Evolutionary conservation across 30 jellyfish, hydroid and myxozoan genomes (phyloP).

Genomic region (Aurelia aurita complex sp. Pacific): DNA sequence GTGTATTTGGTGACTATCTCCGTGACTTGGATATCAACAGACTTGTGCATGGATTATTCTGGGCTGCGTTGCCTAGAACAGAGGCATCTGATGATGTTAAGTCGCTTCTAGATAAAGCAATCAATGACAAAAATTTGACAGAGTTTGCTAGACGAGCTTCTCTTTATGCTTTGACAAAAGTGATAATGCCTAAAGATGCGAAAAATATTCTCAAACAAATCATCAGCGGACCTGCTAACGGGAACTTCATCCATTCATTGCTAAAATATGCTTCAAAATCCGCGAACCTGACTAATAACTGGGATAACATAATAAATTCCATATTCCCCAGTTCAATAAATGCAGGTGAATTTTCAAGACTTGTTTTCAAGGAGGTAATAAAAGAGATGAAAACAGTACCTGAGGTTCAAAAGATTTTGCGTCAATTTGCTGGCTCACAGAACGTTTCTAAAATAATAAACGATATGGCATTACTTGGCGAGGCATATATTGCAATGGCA

Average conservation of each 20-base stretch:
- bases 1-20: background rate
- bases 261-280: background rate
- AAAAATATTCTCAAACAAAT: background rate
- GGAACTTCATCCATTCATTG: background rate
- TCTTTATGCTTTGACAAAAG: too few species aligned
- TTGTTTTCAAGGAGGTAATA: constrained; percentile 11
- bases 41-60: too few species aligned
- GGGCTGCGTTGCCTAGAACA: too few species aligned
- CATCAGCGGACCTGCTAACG: background rate
- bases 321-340: background rate
- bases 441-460: background rate
- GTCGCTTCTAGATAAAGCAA: too few species aligned
- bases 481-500: background rate
- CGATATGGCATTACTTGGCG: background rate
- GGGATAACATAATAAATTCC: too few species aligned
- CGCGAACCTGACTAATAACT: background rate
- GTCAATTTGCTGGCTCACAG: background rate
- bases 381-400: background rate
- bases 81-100: too few species aligned
- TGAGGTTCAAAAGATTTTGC: background rate
- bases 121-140: too few species aligned
- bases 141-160: too few species aligned
- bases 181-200: too few species aligned
- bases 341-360: background rate
- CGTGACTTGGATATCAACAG: too few species aligned